Base-by-base conservation (phyloP, 2,113 vertebrate species). In the Lontra canadensis region DNA sequence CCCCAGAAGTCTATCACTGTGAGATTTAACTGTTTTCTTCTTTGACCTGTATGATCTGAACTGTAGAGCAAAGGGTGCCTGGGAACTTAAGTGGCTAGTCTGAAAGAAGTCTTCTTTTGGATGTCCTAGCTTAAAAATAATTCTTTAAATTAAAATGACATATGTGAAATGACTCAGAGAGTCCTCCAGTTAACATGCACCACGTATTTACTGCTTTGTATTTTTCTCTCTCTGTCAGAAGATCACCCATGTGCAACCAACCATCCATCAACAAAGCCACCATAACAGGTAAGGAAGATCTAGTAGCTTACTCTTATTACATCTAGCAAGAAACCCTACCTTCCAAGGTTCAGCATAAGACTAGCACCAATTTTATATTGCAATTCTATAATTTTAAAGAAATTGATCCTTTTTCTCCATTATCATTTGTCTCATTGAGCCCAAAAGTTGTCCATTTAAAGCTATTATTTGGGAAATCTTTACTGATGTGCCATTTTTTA, bases 201-300 rank as follows among this genome's bases (percentile, higher is more conserved):
- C 83, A 55, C 14, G 12, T 61, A 86, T 42, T 97, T 63, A 98
- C 94, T 29, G 47, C 52, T 23, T 88, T 26, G 57, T 81, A 21
- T 91, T 95, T 97, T 95, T 97, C 91, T 95, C 82, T 82, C 34
- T 97, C 95, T 95, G 59, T 97, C 98, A 99, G 99, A 98, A 99
- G 99, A 98, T 99, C 99, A 98, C 99, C 99, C 96, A 99, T 99
- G 99, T 99, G 99, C 99, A 99, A 99, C 98, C 99, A 99, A 98
- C 99, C 99, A 71, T 99, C 99, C 87, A 99, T 99, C 98, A 99
- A 99, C 98, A 99, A 99, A 99, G 99, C 99, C 98, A 99, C 99
- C 98, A 99, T 99, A 98, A 99, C 99, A 99, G 99, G 99, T 99
- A 99, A 98, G 98, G 90, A 85, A 55, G 20, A 29, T 55, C 39